Base-by-base conservation (phyloP, 1,140 invertebrate genomes). In the Plutomurus gul region DNA sequence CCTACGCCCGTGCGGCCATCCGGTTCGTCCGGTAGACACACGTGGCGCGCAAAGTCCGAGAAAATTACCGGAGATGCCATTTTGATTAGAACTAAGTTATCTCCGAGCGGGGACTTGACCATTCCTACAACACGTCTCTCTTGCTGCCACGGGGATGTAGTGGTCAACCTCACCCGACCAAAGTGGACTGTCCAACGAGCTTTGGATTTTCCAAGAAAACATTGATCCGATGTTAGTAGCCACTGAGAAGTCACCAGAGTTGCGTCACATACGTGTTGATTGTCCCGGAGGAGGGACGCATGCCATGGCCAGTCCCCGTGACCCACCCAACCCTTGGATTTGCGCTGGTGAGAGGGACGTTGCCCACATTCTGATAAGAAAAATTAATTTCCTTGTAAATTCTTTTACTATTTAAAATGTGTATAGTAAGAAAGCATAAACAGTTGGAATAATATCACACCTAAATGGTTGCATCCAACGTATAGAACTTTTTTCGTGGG, bases 21-120 rank as follows among this genome's bases (percentile, higher is more conserved):
- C 3, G 78, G 76, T 75, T 83, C 82, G 72, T 83, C 87, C 0
- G 93, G 92, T 8, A 96, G 85, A 84, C 95, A 96, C 72, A 93
- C 90, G 1, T 94, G 94, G 39, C 94, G 88, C 2, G 95, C 91
- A 84, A 94, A 94, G 85, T 95, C 94, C 0, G 93, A 93, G 81
- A 92, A 91, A 40, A 87, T 89, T 0, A 95, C 88, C 0, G 93
- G 90, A 76, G 92, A 90, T 78, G 94, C 93, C 46, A 96, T 86
- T 84, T 94, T 93, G 7, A 96, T 88, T 36, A 96, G 86, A 1
- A 94, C 93, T 1, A 95, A 88, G 46, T 93, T 95, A 10, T 94
- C 94, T 87, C 95, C 94, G 0, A 96, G 92, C 0, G 94, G 94
- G 0, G 94, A 95, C 83, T 95, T 94, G 3, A 96, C 91, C 93